Evolutionary conservation across 2,113 vertebrate genomes (phyloP).

Genomic region (Cathartes aura): DNA sequence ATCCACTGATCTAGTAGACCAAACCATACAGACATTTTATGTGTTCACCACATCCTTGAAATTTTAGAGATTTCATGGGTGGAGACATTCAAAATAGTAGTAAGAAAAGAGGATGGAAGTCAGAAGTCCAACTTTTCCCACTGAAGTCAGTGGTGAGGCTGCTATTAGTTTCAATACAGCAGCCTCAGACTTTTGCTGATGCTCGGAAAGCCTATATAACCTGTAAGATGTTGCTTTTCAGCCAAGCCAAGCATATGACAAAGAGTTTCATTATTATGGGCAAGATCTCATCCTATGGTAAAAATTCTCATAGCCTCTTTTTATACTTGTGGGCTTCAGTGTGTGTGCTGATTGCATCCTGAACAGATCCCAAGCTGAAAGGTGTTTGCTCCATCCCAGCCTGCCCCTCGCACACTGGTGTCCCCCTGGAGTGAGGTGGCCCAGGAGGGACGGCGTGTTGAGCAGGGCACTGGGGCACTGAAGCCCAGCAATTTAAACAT

Average conservation of each 20-base stretch:
- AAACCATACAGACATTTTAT: not conserved
- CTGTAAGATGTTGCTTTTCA: not conserved
- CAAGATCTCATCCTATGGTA: not conserved
- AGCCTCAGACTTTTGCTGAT: not conserved
- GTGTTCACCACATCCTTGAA: not conserved
- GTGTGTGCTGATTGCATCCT: not conserved
- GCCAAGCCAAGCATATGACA: not conserved
- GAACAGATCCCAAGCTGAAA: not conserved
- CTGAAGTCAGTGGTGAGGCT: not conserved
- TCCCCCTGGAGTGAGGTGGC: too few species aligned
- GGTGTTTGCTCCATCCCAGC: not conserved
- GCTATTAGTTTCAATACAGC: not conserved
- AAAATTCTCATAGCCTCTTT: not conserved
- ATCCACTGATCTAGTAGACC: not conserved
- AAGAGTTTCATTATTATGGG: not conserved
- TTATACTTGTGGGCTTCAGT: not conserved
- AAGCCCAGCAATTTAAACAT: not conserved
- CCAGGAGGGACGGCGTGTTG: fast-evolving
- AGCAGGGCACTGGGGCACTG: not conserved
- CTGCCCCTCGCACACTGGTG: fast-evolving
- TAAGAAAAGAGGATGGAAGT: not conserved
- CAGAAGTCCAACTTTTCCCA: not conserved
- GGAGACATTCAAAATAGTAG: not conserved
- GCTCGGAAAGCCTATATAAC: not conserved
- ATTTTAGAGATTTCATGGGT: not conserved